Evolutionary conservation across 2,888 invertebrate species (phyloP).

Genomic region (Gisinianus flammeolus): DNA sequence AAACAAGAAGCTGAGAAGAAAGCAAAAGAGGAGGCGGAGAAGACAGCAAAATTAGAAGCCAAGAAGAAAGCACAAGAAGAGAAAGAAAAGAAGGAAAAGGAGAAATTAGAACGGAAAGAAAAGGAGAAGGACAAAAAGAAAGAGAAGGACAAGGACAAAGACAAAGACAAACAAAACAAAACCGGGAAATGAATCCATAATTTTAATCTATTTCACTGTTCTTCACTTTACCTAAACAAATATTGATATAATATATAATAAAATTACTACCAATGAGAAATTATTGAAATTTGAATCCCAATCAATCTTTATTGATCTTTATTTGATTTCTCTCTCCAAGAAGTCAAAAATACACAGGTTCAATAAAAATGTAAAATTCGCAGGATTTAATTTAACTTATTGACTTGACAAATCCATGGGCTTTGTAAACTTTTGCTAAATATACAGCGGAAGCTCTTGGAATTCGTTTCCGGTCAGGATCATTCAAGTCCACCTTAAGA

Average conservation of each 20-base stretch:
- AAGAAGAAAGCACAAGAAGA: neutral
- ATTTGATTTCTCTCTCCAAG: neutral
- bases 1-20: constrained; percentile 14
- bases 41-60: neutral
- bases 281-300: neutral
- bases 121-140: constrained; percentile 13
- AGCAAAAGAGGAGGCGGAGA: constrained; percentile 4
- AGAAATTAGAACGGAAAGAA: neutral
- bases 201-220: too few relatives aligned
- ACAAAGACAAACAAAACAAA: neutral
- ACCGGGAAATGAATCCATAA: neutral
- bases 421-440: constrained; percentile 51
- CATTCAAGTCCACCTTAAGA: constrained; percentile 39
- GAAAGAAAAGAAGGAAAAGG: constrained; percentile 7
- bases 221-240: too few relatives aligned
- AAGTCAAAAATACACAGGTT: too few relatives aligned
- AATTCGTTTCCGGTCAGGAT: constrained; percentile 34
- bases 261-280: neutral
- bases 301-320: too few relatives aligned
- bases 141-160: constrained; percentile 3
- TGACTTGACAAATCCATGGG: constrained; percentile 49
- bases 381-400: too few relatives aligned
- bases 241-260: too few relatives aligned
- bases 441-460: constrained; percentile 61
- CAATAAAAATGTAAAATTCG: too few relatives aligned